Evolutionary conservation across 2,113 vertebrate species (phyloP).

Genomic region (Serilophus lunatus): DNA sequence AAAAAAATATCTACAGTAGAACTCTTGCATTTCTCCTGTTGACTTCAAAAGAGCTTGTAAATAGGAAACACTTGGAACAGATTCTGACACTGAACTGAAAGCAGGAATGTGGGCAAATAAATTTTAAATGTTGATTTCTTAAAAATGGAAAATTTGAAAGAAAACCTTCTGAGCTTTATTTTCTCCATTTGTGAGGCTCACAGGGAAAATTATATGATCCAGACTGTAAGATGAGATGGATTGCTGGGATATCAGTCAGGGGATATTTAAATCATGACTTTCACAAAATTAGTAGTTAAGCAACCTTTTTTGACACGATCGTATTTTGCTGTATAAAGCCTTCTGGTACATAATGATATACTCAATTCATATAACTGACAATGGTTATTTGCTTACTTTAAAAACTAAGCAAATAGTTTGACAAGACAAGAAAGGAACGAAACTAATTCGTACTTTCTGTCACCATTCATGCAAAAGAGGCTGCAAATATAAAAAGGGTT

Average conservation of each 20-base stretch:
- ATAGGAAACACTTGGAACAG: not conserved
- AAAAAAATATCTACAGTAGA: not conserved
- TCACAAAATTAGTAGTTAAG: not conserved
- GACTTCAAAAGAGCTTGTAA: not conserved
- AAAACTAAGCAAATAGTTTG: conserved; percentile 8
- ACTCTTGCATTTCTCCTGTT: not conserved
- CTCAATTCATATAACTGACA: not conserved
- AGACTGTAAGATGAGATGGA: not conserved
- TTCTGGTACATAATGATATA: not conserved
- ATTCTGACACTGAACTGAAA: not conserved
- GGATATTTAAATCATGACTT: not conserved
- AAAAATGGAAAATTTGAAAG: not conserved
- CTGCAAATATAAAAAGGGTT: not conserved
- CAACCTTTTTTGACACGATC: not conserved
- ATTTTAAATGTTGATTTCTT: not conserved
- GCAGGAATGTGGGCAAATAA: not conserved
- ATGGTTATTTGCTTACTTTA: conserved; percentile 1
- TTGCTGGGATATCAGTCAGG: not conserved
- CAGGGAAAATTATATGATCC: not conserved
- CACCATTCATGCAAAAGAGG: not conserved
- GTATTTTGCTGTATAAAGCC: not conserved
- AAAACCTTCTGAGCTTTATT: not conserved
- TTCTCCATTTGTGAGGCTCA: not conserved
- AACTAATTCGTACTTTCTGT: not conserved
- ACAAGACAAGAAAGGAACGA: not conserved